A percentile compares a stretch with the other conserved stretches of the same genome.
Evolutionary conservation across 2,888 invertebrate genomes (phyloP).

Genomic region (Drosophila basisetae): DNA sequence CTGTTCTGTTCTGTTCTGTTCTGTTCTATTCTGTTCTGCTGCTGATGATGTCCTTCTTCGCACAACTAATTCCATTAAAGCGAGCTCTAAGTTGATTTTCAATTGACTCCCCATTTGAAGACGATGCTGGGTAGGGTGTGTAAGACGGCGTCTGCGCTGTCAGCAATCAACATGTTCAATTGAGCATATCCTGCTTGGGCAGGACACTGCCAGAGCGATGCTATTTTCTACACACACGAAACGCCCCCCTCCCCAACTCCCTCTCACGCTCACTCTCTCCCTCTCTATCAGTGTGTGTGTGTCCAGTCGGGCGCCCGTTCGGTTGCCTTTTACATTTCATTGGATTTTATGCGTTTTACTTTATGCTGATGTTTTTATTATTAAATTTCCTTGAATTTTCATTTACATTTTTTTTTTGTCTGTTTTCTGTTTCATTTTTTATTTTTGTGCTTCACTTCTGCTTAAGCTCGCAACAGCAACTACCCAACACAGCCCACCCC

Average conservation of each 20-base stretch:
- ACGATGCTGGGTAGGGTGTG: not conserved
- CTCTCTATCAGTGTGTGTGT: not conserved
- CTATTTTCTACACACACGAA: constrained; percentile 67
- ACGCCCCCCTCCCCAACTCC: not conserved
- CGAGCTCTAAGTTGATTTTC: constrained; percentile 81
- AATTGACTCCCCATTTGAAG: constrained; percentile 80
- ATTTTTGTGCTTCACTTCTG: constrained; percentile 42
- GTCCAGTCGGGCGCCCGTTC: constrained; percentile 49
- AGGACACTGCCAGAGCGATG: constrained; percentile 60
- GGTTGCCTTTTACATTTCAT: constrained; percentile 78
- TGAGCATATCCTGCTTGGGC: constrained; percentile 76
- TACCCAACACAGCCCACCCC: not conserved
- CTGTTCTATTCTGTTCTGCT: not conserved
- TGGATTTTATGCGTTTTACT: constrained; percentile 81
- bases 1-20: not conserved
- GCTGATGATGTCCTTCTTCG: constrained; percentile 41
- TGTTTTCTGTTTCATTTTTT: not conserved
- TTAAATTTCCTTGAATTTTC: constrained; percentile 81
- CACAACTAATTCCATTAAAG: constrained; percentile 81
- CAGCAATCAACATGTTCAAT: constrained; percentile 82
- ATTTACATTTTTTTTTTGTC: constrained; percentile 69
- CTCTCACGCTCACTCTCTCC: not conserved
- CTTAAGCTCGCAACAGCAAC: constrained; percentile 38
- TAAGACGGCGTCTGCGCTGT: constrained; percentile 54
- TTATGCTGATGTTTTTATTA: constrained; percentile 82